phyloP scores from a whole-genome alignment of 2,797 vertebrate species.

The Pachyuromys duprasi region DNA sequence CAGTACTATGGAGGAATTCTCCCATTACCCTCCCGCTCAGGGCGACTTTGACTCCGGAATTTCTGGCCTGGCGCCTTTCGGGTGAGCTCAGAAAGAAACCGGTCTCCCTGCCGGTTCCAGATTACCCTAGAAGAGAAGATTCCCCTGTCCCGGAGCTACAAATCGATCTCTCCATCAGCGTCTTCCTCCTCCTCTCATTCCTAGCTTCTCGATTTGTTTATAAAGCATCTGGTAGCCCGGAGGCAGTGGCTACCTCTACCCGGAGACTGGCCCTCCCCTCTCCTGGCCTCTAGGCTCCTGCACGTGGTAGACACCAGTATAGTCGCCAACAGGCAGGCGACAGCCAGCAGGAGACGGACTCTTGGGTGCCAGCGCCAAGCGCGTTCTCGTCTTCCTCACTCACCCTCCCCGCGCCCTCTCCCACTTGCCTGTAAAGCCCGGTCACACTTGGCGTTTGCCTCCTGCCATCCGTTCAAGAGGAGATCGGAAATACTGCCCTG shows the following conservation, averaged over 20 bases:
- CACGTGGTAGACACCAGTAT: constrained; percentile 74
- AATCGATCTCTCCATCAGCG: background rate
- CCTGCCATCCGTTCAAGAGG: background rate
- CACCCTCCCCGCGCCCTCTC: constrained; percentile 8
- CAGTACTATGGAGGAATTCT: background rate
- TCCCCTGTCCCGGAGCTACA: background rate
- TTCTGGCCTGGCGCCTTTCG: constrained; percentile 14
- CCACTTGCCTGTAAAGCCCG: background rate
- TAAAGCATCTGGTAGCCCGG: constrained; percentile 57
- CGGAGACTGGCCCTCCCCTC: background rate
- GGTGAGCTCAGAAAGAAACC: constrained; percentile 17
- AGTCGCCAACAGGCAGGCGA: constrained; percentile 6
- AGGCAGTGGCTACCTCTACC: constrained; percentile 12
- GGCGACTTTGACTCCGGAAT: background rate
- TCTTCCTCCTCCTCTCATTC: background rate
- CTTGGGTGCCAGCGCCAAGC: background rate
- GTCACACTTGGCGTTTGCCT: background rate
- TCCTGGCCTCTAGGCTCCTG: constrained; percentile 13
- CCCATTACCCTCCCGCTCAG: background rate
- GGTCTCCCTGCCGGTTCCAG: background rate
- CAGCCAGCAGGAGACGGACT: background rate
- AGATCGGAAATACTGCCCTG: background rate
- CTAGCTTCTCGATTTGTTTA: constrained; percentile 41
- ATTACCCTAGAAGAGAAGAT: background rate
- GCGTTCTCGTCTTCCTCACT: background rate